These are phyloP conservation scores for Xylocampa areola DNA, from an alignment of 2,888 invertebrate genomes.

Conservation along the genomic window DNA sequence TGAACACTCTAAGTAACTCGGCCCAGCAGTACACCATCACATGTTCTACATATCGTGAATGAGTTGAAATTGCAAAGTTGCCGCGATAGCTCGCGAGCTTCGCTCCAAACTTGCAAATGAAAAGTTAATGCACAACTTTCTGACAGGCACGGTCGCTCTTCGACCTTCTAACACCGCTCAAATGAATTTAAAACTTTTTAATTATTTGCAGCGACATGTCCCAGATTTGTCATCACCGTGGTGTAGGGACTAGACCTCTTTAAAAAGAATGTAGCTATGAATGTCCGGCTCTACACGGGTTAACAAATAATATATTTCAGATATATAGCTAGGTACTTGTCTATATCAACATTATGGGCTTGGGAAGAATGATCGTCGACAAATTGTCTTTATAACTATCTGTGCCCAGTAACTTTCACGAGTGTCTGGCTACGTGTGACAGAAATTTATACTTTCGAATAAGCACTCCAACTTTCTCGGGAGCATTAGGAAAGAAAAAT, in stretches of 20 bases:
- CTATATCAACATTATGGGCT: constrained; percentile 34
- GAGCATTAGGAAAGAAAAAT: constrained; percentile 63
- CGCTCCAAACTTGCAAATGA: constrained; percentile 83
- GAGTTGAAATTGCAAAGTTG: constrained; percentile 73
- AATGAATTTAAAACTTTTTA: constrained; percentile 82
- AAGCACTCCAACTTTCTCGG: constrained; percentile 63
- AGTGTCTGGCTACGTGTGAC: constrained; percentile 55
- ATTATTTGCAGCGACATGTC: constrained; percentile 74
- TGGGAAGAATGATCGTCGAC: constrained; percentile 41
- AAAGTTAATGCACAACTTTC: constrained; percentile 85
- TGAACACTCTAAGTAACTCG: constrained; percentile 30
- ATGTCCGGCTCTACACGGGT: not conserved
- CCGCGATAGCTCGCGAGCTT: constrained; percentile 70
- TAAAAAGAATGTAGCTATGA: not conserved
- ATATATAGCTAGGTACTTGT: constrained; percentile 16
- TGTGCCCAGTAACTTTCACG: constrained; percentile 42
- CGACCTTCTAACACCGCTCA: constrained; percentile 72
- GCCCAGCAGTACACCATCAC: constrained; percentile 41
- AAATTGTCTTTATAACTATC: constrained; percentile 51
- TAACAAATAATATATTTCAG: constrained; percentile 17
- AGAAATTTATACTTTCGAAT: constrained; percentile 68
- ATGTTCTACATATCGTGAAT: constrained; percentile 70
- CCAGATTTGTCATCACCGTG: constrained; percentile 67
- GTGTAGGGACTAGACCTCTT: constrained; percentile 21
- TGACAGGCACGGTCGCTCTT: constrained; percentile 77